phyloP scores from a whole-genome alignment of 2,797 vertebrate species.

The Lerista edwardsae region DNA sequence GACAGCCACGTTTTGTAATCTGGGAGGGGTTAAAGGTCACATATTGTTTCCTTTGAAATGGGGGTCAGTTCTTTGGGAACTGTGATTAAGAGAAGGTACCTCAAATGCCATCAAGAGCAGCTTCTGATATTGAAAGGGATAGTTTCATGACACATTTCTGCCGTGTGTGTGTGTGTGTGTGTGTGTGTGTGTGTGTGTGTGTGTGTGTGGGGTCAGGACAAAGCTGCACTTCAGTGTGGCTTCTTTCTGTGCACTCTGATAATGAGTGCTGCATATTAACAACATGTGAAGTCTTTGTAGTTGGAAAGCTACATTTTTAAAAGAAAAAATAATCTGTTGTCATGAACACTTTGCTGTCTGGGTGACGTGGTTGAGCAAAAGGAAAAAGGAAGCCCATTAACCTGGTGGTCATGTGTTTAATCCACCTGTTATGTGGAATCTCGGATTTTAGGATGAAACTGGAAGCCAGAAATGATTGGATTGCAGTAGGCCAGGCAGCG shows the following conservation, averaged over 20 bases:
- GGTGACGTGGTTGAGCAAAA: background rate
- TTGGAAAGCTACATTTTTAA: background rate
- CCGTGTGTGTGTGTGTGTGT: background rate
- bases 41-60: constrained; percentile 52
- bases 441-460: constrained; percentile 23
- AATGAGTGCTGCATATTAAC: background rate
- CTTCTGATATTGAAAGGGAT: constrained; percentile 20
- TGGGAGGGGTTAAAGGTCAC: constrained; percentile 62
- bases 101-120: background rate
- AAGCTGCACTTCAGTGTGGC: constrained; percentile 18
- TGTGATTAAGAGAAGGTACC: constrained; percentile 17
- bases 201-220: background rate
- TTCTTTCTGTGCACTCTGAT: background rate
- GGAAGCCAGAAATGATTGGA: constrained; percentile 20
- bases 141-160: constrained; percentile 25
- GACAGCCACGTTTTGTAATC: constrained; percentile 25
- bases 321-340: background rate
- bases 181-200: background rate
- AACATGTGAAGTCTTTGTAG: rapidly evolving
- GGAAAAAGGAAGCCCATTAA: background rate
- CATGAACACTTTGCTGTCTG: background rate
- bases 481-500: constrained; percentile 33
- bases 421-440: constrained; percentile 31
- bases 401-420: constrained; percentile 47
- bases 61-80: background rate